phyloP scores from a whole-genome alignment of 2,888 invertebrate genomes.

The Ennomos quercinarius region DNA sequence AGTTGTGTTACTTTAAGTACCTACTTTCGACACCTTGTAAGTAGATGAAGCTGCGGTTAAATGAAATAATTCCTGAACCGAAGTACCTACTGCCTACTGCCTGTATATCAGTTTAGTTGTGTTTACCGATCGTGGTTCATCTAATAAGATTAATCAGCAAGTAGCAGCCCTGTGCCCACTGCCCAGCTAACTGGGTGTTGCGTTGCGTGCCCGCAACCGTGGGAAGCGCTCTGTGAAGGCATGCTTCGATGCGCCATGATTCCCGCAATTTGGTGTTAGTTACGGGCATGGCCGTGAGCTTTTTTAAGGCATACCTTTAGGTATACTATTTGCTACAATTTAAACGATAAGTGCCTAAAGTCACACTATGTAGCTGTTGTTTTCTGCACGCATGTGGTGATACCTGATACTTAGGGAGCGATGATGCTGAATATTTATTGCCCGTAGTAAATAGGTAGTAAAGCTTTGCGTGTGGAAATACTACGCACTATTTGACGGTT shows the following conservation, averaged over 20 bases:
- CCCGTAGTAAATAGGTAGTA: conserved; percentile 7
- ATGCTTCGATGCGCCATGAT: conserved; percentile 42
- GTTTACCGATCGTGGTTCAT: background rate
- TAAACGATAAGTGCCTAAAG: conserved; percentile 34
- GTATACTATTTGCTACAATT: conserved; percentile 36
- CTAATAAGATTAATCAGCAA: background rate
- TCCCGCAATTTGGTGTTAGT: conserved; percentile 66
- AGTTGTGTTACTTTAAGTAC: too few relatives aligned
- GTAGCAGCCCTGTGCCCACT: conserved; percentile 37
- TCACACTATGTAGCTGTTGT: conserved; percentile 36
- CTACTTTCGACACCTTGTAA: too few relatives aligned
- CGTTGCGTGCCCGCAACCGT: conserved; percentile 75
- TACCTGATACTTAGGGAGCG: background rate
- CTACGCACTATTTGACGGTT: conserved; percentile 23
- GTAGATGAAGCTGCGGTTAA: too few relatives aligned
- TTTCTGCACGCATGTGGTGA: conserved; percentile 30
- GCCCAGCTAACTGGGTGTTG: conserved; percentile 57
- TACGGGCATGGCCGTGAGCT: conserved; percentile 57
- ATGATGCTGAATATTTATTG: conserved; percentile 19
- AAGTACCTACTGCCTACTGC: background rate
- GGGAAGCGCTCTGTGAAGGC: conserved; percentile 74
- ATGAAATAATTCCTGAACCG: too few relatives aligned
- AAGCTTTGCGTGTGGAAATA: conserved; percentile 21
- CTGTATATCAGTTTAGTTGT: background rate
- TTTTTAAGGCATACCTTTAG: conserved; percentile 26